Evolutionary conservation across 2,113 vertebrate genomes (phyloP).

Genomic region (Lota lota): DNA sequence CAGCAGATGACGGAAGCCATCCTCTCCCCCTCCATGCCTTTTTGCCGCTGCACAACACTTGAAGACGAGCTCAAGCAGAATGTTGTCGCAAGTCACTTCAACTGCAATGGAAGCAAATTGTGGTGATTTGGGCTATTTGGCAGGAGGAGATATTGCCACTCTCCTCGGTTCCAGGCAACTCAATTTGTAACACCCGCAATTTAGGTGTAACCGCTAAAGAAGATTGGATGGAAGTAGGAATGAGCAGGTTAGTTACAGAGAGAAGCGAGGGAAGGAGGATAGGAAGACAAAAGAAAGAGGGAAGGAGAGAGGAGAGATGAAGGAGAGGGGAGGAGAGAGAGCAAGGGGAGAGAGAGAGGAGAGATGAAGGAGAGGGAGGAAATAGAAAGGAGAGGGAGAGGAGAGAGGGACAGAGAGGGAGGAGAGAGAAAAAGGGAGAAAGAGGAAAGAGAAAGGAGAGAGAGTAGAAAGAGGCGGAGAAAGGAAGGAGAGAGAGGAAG

Average conservation of each 20-base stretch:
- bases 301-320: constrained; percentile 20
- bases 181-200: constrained; percentile 58
- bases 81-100: constrained; percentile 33
- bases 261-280: background rate
- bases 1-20: constrained; percentile 55
- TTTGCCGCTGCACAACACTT: constrained; percentile 1
- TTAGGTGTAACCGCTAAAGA: constrained; percentile 45
- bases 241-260: background rate
- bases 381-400: constrained; percentile 1
- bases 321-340: constrained; percentile 16
- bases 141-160: constrained; percentile 26
- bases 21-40: constrained; percentile 48
- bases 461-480: too few relatives aligned
- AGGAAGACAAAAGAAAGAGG: constrained; percentile 40
- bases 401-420: background rate
- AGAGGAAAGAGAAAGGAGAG: too few relatives aligned
- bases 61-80: constrained; percentile 60
- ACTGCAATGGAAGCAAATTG: constrained; percentile 20
- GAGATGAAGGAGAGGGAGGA: background rate
- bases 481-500: too few relatives aligned
- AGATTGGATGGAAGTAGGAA: background rate
- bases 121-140: constrained; percentile 21
- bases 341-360: background rate
- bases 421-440: too few relatives aligned
- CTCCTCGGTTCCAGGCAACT: constrained; percentile 41